Conservation (phyloP, 1,140 invertebrate species). For the Caerostris darwini region DNA sequence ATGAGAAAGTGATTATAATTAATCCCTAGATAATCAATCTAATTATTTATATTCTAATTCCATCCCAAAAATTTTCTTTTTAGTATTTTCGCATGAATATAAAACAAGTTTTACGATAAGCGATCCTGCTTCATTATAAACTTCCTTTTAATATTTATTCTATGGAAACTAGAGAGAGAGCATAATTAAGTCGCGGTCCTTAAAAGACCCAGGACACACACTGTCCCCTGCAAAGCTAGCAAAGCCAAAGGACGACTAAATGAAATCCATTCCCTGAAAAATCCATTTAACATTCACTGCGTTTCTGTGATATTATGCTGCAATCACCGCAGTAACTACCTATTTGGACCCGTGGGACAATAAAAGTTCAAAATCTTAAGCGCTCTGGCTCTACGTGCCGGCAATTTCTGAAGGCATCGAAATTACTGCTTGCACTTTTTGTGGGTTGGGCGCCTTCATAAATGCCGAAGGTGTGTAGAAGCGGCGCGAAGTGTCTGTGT, state of each 20-base stretch:
- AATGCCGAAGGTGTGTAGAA: conserved; percentile 17
- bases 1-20: too few species aligned
- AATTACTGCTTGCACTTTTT: conserved; percentile 2
- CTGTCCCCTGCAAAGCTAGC: too few species aligned
- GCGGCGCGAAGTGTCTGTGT: not conserved
- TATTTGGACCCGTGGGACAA: not conserved
- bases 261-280: not conserved
- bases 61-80: too few species aligned
- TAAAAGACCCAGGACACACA: too few species aligned
- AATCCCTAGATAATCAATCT: too few species aligned
- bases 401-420: not conserved
- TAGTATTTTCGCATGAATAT: too few species aligned
- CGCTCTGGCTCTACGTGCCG: not conserved
- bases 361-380: conserved; percentile 32
- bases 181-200: too few species aligned
- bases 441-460: conserved; percentile 30
- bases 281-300: not conserved
- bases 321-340: conserved; percentile 16
- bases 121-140: too few species aligned
- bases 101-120: too few species aligned
- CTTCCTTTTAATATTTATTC: too few species aligned
- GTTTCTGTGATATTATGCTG: not conserved
- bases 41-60: too few species aligned
- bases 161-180: too few species aligned
- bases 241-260: not conserved